Evolutionary conservation across 2,113 vertebrate species (phyloP).

Genomic region (Seriola rivoliana): DNA sequence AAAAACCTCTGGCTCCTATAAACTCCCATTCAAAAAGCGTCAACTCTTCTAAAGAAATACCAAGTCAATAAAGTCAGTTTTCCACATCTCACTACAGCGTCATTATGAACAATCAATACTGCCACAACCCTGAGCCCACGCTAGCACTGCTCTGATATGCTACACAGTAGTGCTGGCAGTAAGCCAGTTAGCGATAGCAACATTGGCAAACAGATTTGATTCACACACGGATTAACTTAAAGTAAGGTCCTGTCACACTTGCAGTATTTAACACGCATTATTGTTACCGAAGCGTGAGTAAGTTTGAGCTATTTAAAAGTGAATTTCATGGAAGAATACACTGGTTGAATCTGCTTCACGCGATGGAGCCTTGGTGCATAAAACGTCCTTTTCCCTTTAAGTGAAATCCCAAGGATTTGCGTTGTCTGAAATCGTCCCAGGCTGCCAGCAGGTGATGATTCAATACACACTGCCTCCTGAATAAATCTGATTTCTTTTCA

Average conservation of each 20-base stretch:
- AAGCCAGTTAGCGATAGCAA: no score
- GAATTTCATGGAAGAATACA: not conserved
- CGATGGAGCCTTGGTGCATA: not conserved
- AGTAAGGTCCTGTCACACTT: not conserved
- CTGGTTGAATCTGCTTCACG: not conserved
- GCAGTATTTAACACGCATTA: not conserved
- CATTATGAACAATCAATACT: no score
- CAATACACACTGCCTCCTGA: not conserved
- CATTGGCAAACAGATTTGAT: no score
- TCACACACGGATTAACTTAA: not conserved
- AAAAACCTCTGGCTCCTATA: no score
- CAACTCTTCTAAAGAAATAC: no score
- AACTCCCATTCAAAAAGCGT: no score
- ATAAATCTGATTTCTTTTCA: not conserved
- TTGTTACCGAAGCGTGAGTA: no score
- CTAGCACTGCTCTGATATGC: no score
- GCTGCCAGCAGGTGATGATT: slow-evolving; percentile 4
- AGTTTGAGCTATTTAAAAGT: not conserved
- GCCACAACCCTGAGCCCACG: no score
- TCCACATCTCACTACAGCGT: no score
- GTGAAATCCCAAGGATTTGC: not conserved
- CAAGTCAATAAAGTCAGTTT: no score
- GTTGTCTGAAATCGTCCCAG: not conserved
- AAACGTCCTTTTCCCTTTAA: not conserved
- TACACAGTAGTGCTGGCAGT: no score